Evolutionary conservation across 1,140 invertebrate species (phyloP).

Genomic region (Carcinoscorpius rotundicauda): DNA sequence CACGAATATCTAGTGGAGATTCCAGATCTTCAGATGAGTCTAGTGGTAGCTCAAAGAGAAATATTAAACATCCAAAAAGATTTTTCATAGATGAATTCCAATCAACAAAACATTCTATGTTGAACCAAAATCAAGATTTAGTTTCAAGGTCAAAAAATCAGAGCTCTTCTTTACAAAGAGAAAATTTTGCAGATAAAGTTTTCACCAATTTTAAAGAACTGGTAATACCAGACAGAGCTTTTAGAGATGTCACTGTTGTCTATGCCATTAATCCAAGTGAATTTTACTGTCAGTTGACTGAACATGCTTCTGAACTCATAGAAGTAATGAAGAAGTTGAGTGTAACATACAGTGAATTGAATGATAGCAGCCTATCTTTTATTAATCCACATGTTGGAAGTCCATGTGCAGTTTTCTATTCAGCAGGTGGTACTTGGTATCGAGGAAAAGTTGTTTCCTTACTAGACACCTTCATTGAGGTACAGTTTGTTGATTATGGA

Average conservation of each 20-base stretch:
- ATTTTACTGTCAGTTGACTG: slow-evolving; percentile 22
- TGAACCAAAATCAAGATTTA: too few species aligned
- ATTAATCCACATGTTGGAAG: slow-evolving; percentile 34
- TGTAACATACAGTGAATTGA: slow-evolving; percentile 3
- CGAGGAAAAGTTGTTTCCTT: slow-evolving; percentile 60
- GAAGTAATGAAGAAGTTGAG: slow-evolving; percentile 26
- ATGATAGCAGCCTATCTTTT: slow-evolving; percentile 8
- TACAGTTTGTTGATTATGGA: slow-evolving; percentile 71
- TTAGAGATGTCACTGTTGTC: slow-evolving; percentile 17
- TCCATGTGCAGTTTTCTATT: slow-evolving; percentile 58
- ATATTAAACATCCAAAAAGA: too few species aligned
- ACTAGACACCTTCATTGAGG: slow-evolving; percentile 48
- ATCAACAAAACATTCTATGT: too few species aligned
- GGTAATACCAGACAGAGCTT: slow-evolving; percentile 9
- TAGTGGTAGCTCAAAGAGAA: too few species aligned
- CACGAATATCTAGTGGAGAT: too few species aligned
- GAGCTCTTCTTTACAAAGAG: too few species aligned
- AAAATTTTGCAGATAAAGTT: too few species aligned
- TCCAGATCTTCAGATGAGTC: too few species aligned
- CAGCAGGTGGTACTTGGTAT: slow-evolving; percentile 59
- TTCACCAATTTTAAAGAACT: neutral
- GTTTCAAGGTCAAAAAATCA: too few species aligned
- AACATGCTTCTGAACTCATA: slow-evolving; percentile 9
- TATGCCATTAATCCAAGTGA: slow-evolving; percentile 21
- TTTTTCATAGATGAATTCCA: too few species aligned